phyloP scores from a whole-genome alignment of 2,888 invertebrate species.

The Hermodice carunculata region DNA sequence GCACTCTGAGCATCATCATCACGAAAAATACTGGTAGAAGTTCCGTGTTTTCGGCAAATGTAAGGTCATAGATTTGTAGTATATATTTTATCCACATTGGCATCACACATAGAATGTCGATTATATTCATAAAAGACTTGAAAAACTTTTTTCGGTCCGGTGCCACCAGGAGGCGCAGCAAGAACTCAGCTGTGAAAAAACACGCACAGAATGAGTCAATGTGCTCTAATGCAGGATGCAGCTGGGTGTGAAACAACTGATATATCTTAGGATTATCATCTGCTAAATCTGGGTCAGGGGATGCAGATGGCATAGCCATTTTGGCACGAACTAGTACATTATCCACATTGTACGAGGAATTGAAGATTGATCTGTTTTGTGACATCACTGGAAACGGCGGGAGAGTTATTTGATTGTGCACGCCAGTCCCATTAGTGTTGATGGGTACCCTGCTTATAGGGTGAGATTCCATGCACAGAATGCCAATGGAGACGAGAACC shows the following conservation, averaged over 20 bases:
- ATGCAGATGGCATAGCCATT: not conserved
- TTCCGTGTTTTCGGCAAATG: conserved; percentile 7
- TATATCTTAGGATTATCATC: conserved; percentile 28
- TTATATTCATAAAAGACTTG: conserved; percentile 40
- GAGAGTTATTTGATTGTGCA: not conserved
- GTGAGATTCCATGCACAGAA: conserved; percentile 38
- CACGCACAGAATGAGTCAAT: conserved; percentile 38
- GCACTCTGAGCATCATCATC: conserved; percentile 40
- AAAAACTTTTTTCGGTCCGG: conserved; percentile 40
- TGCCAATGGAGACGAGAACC: conserved; percentile 37
- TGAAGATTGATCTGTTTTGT: no score
- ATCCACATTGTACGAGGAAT: no score
- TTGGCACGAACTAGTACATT: no score
- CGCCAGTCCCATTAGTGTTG: not conserved
- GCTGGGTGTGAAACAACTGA: conserved; percentile 29
- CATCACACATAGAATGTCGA: conserved; percentile 40
- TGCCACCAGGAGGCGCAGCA: conserved; percentile 43
- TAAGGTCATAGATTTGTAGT: not conserved
- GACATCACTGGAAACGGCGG: not conserved
- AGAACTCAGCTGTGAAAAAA: conserved; percentile 48
- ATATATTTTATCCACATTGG: conserved; percentile 42
- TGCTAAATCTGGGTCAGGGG: not conserved
- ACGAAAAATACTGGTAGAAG: conserved; percentile 39
- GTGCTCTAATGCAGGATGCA: conserved; percentile 33
- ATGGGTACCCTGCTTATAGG: conserved; percentile 24